Evolutionary conservation across 1,140 invertebrate genomes (phyloP), one percentile per base, ranked within the genome.

Genomic region (Tribolium madens): DNA sequence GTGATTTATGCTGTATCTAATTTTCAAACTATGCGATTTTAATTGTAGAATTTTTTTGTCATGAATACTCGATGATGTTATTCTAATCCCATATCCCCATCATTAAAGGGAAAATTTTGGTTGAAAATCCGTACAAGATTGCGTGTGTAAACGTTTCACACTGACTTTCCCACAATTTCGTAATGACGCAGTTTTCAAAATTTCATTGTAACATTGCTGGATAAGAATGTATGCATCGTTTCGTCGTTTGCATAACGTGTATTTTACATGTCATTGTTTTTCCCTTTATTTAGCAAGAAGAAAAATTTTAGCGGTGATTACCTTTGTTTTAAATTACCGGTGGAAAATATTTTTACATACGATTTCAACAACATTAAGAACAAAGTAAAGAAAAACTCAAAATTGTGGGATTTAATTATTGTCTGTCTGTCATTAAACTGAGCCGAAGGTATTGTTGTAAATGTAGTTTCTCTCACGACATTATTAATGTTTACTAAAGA

Each of bases 401-500:
- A 31, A 64, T 64, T 64, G 57, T 64, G 57, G 26, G 57, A 64
- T 33, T 64, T 64, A 64, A 64, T 64, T 36, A 36, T 36, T 64
- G 26, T 64, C 47, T 64, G 57, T 64, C 10, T 6, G 14, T 18
- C 15, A 33, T 64, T 64, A 64, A 64, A 64, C 5, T 21, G 18
- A 33, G 26, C 57, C 57, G 57, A 33, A 31, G 18, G 57, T 33
- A 64, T 64, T 64, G 57, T 64, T 64, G 21, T 33, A 50, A 14
- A 14, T 50, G 9, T 14, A 10, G 57, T 64, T 33, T 64, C 57
- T 64, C 57, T 64, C 57, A 64, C 57, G 57, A 64, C 57, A 64
- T 57, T 57, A 57, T 57, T 57, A 57, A 57, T 64, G 57, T 70
- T 70, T 70, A 70, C 31, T 70, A 70, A 48, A 70, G 36, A 64